These are phyloP conservation scores for Caenorhabditis sp. DNA, from an alignment of 2,888 invertebrate genomes.

Conservation along the genomic window DNA sequence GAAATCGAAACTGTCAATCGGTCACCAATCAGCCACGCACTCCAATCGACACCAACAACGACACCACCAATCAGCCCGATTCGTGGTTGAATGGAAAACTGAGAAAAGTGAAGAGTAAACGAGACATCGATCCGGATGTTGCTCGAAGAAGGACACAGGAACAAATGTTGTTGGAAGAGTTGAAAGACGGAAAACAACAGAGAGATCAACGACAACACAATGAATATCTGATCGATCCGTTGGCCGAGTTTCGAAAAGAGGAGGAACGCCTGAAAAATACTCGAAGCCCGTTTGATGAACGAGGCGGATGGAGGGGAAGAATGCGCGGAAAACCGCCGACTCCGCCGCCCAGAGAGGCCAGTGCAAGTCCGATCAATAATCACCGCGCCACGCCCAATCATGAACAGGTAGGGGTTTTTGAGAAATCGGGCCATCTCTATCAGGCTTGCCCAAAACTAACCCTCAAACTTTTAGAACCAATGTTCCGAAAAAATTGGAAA, in stretches of 20 bases:
- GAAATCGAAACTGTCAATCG: conserved; percentile 47
- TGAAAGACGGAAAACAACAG: conserved; percentile 54
- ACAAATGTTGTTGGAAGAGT: conserved; percentile 71
- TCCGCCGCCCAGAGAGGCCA: conserved; percentile 63
- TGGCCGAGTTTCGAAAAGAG: conserved; percentile 61
- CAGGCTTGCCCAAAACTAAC: no score
- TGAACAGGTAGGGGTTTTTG: background rate
- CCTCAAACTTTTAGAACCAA: no score
- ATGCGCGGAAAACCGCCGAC: conserved; percentile 68
- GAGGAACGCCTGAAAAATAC: conserved; percentile 62
- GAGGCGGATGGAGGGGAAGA: conserved; percentile 41
- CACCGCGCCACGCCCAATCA: conserved; percentile 16
- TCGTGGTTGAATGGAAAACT: conserved; percentile 67
- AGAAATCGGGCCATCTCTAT: no score
- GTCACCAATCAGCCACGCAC: conserved; percentile 27
- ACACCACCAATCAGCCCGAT: conserved; percentile 58
- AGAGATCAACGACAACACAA: conserved; percentile 9
- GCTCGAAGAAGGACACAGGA: conserved; percentile 68
- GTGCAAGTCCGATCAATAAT: conserved; percentile 41
- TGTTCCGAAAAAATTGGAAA: no score
- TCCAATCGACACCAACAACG: background rate
- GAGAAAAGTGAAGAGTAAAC: conserved; percentile 55
- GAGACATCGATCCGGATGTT: conserved; percentile 60
- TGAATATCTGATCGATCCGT: conserved; percentile 48
- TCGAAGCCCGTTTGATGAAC: conserved; percentile 52